These are phyloP conservation scores for rat (Rattus norvegicus) DNA, from an alignment of 2,113 vertebrate genomes.

Conservation along the genomic window DNA sequence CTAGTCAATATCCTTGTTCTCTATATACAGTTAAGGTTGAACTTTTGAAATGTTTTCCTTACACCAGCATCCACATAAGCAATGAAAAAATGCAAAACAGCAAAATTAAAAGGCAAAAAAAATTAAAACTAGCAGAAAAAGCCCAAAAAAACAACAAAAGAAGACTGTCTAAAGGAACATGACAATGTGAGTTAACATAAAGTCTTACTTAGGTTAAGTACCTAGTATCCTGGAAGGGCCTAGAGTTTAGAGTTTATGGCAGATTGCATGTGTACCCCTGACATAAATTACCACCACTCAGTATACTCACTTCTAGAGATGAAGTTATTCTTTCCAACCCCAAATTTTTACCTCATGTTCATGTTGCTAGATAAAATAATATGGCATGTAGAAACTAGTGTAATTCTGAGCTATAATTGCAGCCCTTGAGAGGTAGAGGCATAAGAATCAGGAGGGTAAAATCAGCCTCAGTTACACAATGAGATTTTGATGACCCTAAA, in stretches of 20 bases:
- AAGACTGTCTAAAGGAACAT: not conserved
- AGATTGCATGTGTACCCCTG: not conserved
- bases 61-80: not conserved
- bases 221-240: not conserved
- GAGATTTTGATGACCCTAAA: not conserved
- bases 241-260: not conserved
- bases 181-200: not conserved
- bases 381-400: not conserved
- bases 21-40: not conserved
- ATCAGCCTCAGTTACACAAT: not conserved
- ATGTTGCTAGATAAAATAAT: not conserved
- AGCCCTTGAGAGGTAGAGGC: not conserved
- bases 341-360: not conserved
- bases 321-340: not conserved
- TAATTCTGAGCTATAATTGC: not conserved
- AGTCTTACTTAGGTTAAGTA: not conserved
- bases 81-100: not conserved
- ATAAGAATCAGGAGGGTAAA: not conserved
- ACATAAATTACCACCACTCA: not conserved
- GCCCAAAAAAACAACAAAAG: not conserved
- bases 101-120: not conserved
- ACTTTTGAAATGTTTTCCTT: constrained; percentile 2
- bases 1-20: not conserved
- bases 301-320: constrained; percentile 17
- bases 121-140: constrained; percentile 37